Base-by-base conservation (phyloP, 1,140 invertebrate genomes). In the Mya arenaria region DNA sequence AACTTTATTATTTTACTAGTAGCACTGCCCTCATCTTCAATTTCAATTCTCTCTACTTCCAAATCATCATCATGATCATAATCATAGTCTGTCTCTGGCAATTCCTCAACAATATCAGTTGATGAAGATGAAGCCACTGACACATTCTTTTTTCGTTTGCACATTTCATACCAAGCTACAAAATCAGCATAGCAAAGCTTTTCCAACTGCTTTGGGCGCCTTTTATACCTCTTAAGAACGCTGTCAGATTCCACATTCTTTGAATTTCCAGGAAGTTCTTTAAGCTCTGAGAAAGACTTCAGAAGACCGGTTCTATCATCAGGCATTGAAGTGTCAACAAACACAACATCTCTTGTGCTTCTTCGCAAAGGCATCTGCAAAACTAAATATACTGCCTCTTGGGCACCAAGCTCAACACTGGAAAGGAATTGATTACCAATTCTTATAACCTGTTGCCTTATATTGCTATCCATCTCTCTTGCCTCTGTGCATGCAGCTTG, bases 341-440 rank as follows among this genome's bases (percentile, higher is more conserved):
- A 87, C 30, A 82, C 30, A 32, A 86, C 39, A 23, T 77, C 41
- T 72, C 85, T 48, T 28, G 74, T 74, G 23, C 77, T 60, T 55
- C 74, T 73, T 55, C 84, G 65, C n/a, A 88, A 65, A 25, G 86
- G 85, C 62, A 86, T 78, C 62, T 87, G 86, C 15, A 85, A 44
- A n/a, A 83, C 37, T 3, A 83, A n/a, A 60, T 85, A 84, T 10
- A 62, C 81, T 56, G 81, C 81, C 62, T 85, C 81, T 60, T 83
- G 83, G n/a, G 85, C 80, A 10, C 71, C 44, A 81, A 73, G 55
- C 25, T 73, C 69, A 15, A 73, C 69, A 23, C 69, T 73, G 32
- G 69, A 34, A n/a, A 73, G 39, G 37, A 73, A 73, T 37, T 73
- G 69, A 36, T 73, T 73, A 4, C 69, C 69, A 34, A 56, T 73